These are phyloP conservation scores for Malurus alboscapulatus DNA, from an alignment of 2,113 vertebrate species.

Conservation along the genomic window DNA sequence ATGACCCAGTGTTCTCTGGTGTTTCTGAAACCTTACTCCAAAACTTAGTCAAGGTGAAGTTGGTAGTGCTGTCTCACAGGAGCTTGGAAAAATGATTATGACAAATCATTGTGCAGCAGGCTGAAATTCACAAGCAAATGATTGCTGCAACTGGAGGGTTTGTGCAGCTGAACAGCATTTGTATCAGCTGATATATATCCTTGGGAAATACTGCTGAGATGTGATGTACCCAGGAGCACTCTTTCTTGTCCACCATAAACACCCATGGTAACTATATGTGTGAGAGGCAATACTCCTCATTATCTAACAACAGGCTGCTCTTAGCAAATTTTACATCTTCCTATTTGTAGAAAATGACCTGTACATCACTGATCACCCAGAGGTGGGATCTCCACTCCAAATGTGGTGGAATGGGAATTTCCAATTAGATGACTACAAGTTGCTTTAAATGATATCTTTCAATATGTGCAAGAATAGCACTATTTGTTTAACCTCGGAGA, in stretches of 20 bases:
- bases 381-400: background rate
- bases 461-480: background rate
- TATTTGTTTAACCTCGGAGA: background rate
- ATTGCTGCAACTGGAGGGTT: background rate
- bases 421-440: background rate
- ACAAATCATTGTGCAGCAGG: background rate
- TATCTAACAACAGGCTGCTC: background rate
- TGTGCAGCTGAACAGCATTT: background rate
- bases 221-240: accelerated
- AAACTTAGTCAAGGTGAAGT: background rate
- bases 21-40: background rate
- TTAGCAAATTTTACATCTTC: background rate
- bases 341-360: background rate
- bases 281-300: background rate
- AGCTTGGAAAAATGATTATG: background rate
- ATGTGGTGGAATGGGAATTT: background rate
- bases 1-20: background rate
- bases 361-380: background rate
- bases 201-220: background rate
- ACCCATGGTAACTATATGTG: background rate
- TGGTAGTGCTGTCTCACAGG: background rate
- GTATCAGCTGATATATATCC: background rate
- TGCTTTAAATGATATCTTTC: background rate
- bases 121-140: background rate
- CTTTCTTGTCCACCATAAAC: background rate